Base-by-base conservation (phyloP, 2,113 vertebrate genomes). In the Sciurus niger region DNA sequence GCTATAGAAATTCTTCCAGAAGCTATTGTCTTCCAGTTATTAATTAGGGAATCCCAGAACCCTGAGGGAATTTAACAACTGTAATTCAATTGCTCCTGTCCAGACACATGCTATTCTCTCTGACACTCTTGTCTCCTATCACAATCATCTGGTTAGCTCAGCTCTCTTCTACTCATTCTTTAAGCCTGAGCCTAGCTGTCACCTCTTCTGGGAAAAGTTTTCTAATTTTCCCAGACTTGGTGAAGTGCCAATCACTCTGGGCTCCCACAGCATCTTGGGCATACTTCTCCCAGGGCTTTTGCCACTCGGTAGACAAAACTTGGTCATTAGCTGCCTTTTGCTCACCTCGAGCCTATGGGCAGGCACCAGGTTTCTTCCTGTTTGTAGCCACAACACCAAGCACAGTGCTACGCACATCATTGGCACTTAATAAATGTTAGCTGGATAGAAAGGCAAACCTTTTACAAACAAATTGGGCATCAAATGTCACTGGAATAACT, bases 1-100 rank as follows among this genome's bases (percentile, higher is more conserved):
- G 43, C 34, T 96, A 40, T 60, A 37, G 53, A 25, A 60, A 94
- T 68, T 96, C 87, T 90, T 90, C 78, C 48, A 94, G 37, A 82
- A 96, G 32, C 32, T 72, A 43, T 34, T 55, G 73, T 83, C 70
- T 77, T 73, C 37, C 16, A 73, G 11, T 32, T 84, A 77, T 96
- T 95, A 88, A 60, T 43, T 6, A 77, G 24, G 17, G 16, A 93
- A 86, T 78, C 46, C 28, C 73, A 80, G 51, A 90, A 53, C 4
- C n/a, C 78, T 14, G 32, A 13, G 78, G 70, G 60, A 65, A 94
- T 91, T 90, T 10, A 68, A 77, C 55, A 90, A 34, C 65, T 88
- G 58, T 85, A 84, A 48, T 74, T 88, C 40, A 73, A 20, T 84
- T 22, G 84, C 51, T n/a, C 40, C 77, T 72, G 13, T 28, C 34